Evolutionary conservation across 35 echinoderm and acorn worm genomes (phyloP).

Genomic region (Lytechinus variegatus): DNA sequence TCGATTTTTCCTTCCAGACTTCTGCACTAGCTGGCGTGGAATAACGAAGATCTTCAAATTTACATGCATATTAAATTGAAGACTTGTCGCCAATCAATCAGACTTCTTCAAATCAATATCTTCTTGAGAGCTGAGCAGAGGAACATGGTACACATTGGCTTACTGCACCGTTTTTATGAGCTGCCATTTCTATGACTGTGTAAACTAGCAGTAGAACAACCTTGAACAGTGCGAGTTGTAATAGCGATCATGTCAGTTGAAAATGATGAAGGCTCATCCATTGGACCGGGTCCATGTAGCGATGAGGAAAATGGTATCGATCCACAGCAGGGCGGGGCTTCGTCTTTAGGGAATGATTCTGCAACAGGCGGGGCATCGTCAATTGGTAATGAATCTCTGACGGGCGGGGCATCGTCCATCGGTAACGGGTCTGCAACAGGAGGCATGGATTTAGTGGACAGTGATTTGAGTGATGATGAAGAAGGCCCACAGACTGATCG

Average conservation of each 20-base stretch:
- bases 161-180: neutral
- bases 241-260: slow-evolving; percentile 25
- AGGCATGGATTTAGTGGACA: slow-evolving; percentile 63
- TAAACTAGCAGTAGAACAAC: neutral
- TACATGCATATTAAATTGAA: neutral
- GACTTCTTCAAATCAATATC: neutral
- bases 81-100: neutral
- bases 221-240: neutral
- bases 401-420: slow-evolving; percentile 43
- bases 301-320: slow-evolving; percentile 11
- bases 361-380: slow-evolving; percentile 33
- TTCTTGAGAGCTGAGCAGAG: neutral
- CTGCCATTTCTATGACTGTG: neutral
- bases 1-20: neutral
- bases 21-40: neutral
- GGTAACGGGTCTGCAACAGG: neutral
- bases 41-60: neutral
- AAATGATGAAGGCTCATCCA: neutral
- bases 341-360: slow-evolving; percentile 30
- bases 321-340: neutral
- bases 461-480: slow-evolving; percentile 65
- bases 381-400: slow-evolving; percentile 27
- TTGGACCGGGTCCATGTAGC: neutral
- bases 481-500: slow-evolving; percentile 52
- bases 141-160: neutral